Conservation (phyloP, 30 jellyfish, hydroid and myxozoan species). For the Cassiopea xamachana region DNA sequence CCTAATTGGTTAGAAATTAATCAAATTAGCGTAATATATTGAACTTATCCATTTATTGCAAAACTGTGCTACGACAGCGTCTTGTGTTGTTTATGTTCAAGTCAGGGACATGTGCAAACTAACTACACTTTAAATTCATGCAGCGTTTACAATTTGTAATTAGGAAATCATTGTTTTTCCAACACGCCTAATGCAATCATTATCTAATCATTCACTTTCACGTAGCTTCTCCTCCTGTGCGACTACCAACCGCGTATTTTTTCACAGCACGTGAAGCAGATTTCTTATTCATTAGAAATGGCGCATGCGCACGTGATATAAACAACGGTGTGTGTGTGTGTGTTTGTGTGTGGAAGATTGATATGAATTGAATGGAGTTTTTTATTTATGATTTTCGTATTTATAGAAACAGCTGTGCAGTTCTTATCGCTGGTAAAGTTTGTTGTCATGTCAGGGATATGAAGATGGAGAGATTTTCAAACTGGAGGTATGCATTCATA, state of each 20-base stretch:
- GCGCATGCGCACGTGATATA: background rate
- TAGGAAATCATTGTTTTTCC: background rate
- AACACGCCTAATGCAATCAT: background rate
- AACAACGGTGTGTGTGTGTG: background rate
- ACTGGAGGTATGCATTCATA: background rate
- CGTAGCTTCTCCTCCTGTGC: background rate
- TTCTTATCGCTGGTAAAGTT: background rate
- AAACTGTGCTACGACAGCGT: no score
- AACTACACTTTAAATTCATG: background rate
- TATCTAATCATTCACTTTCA: background rate
- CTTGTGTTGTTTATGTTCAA: no score
- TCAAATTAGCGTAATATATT: no score
- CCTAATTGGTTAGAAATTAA: no score
- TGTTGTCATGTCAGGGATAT: background rate
- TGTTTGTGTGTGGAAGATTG: background rate
- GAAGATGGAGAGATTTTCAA: background rate
- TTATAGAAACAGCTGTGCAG: constrained; percentile 7
- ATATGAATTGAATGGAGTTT: background rate
- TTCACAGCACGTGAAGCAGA: background rate
- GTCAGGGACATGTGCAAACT: no score
- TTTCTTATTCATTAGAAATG: background rate
- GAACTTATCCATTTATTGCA: no score
- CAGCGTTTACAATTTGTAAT: background rate
- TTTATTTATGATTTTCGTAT: background rate
- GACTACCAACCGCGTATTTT: background rate